Evolutionary conservation across 2,888 invertebrate species (phyloP).

Genomic region (Muschampia plurimacula): DNA sequence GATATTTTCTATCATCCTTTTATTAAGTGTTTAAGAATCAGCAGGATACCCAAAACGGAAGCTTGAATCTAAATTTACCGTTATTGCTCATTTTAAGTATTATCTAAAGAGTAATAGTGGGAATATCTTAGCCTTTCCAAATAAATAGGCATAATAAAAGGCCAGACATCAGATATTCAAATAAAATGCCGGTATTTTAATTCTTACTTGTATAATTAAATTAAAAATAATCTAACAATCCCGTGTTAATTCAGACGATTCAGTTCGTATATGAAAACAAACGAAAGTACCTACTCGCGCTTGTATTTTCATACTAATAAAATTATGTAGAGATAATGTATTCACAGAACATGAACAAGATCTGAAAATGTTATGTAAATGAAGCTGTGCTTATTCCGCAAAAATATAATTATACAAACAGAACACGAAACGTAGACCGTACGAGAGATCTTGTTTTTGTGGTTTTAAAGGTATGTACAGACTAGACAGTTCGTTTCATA

Average conservation of each 20-base stretch:
- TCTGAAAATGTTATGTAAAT: conserved; percentile 28
- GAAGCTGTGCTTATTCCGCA: conserved; percentile 36
- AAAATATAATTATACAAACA: conserved; percentile 37
- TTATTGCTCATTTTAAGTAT: too few species aligned
- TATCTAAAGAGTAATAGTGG: too few species aligned
- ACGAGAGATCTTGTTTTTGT: conserved; percentile 21
- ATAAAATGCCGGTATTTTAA: background rate
- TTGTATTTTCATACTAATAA: conserved; percentile 17
- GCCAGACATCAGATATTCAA: background rate
- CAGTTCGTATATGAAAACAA: background rate
- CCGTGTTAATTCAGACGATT: background rate
- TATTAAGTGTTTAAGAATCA: too few species aligned
- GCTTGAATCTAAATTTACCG: too few species aligned
- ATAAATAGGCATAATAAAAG: background rate
- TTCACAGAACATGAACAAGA: conserved; percentile 26
- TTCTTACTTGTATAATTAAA: background rate
- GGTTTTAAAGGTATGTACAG: background rate
- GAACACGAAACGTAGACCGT: conserved; percentile 19
- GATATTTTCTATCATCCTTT: too few species aligned
- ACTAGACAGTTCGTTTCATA: background rate
- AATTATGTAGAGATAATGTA: conserved; percentile 22
- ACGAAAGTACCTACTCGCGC: background rate
- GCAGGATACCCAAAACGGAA: too few species aligned
- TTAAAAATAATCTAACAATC: background rate
- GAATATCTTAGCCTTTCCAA: too few species aligned